These are phyloP conservation scores for Guaruba guarouba DNA, from an alignment of 2,113 vertebrate genomes.

Conservation along the genomic window DNA sequence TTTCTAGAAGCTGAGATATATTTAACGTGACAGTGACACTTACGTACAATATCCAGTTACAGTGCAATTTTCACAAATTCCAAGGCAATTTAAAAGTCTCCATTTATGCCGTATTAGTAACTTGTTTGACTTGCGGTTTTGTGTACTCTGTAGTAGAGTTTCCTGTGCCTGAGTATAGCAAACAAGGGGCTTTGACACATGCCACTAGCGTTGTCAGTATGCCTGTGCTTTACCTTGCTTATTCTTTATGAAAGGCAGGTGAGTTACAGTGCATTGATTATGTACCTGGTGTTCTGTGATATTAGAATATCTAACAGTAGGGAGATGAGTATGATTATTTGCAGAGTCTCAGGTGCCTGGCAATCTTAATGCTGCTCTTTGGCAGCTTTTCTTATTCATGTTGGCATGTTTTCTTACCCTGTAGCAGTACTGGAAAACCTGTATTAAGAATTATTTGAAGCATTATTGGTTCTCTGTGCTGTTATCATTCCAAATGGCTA, in stretches of 20 bases:
- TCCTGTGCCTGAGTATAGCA: neutral
- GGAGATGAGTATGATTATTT: neutral
- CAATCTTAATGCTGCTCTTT: neutral
- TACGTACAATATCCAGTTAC: neutral
- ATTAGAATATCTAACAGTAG: neutral
- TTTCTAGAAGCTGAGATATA: neutral
- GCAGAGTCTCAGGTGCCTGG: accelerated
- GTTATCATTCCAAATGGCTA: neutral
- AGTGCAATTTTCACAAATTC: neutral
- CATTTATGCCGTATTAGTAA: neutral
- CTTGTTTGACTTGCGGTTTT: neutral
- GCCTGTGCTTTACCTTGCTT: neutral
- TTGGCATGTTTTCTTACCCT: neutral
- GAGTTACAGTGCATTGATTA: neutral
- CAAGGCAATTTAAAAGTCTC: neutral
- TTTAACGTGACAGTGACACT: neutral
- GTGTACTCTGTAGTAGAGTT: neutral
- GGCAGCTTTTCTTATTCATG: neutral
- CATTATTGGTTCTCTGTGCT: neutral
- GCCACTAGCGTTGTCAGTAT: neutral
- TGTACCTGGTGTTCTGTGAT: neutral
- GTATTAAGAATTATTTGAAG: neutral
- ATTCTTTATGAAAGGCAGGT: neutral
- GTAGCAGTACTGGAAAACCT: neutral
- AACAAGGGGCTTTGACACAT: neutral